A percentile compares a stretch with the other conserved stretches of the same genome.
Conservation (phyloP, 1,140 invertebrate genomes). For the Riptortus pedestris region DNA sequence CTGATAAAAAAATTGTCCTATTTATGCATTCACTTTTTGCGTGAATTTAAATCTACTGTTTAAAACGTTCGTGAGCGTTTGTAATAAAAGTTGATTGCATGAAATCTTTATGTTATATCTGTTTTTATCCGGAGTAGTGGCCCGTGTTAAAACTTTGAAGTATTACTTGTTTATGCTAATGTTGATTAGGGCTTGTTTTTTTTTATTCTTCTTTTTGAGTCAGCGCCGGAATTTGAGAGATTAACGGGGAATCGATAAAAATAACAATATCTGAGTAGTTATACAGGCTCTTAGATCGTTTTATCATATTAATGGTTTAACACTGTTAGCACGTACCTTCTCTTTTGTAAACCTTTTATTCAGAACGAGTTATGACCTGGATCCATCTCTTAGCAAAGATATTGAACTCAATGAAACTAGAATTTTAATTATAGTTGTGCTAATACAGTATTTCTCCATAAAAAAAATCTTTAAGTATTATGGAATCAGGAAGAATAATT, state of each 20-base stretch:
- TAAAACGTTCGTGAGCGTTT: constrained; percentile 2
- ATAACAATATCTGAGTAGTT: not conserved
- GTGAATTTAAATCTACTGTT: constrained; percentile 21
- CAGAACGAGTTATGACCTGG: too few relatives aligned
- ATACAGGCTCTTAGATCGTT: too few relatives aligned
- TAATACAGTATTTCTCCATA: too few relatives aligned
- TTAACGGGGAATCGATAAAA: not conserved
- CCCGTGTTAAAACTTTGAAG: constrained; percentile 20
- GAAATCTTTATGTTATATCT: constrained; percentile 23
- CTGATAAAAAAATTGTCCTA: not conserved
- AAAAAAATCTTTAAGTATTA: too few relatives aligned
- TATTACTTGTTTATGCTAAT: constrained; percentile 21
- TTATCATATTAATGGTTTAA: too few relatives aligned
- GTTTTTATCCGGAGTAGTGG: constrained; percentile 17
- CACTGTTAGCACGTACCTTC: too few relatives aligned
- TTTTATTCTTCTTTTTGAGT: not conserved
- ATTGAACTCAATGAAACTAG: too few relatives aligned
- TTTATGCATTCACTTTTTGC: constrained; percentile 21
- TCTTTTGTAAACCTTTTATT: too few relatives aligned
- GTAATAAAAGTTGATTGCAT: constrained; percentile 21
- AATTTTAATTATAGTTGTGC: too few relatives aligned
- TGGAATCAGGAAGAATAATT: too few relatives aligned
- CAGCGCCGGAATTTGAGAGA: not conserved
- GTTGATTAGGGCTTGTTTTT: constrained; percentile 2
- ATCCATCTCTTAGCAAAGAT: too few relatives aligned